A percentile compares a stretch with the other conserved stretches of the same genome.
phyloP scores from a whole-genome alignment of 2,888 invertebrate genomes.

The Drosophila cyrtoloma region DNA sequence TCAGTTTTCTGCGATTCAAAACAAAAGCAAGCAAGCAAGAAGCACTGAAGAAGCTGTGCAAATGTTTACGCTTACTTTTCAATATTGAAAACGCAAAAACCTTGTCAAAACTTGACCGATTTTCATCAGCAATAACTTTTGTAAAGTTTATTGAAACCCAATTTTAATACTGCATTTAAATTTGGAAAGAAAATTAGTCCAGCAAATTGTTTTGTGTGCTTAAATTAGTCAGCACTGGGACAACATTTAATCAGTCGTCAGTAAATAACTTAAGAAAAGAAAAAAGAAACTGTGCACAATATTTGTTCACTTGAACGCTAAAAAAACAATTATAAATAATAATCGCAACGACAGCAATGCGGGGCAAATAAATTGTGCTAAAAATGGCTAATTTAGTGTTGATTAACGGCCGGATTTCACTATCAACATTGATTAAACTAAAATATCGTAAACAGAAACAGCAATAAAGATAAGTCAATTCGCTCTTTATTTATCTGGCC shows the following conservation, averaged over 20 bases:
- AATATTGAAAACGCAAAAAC: not conserved
- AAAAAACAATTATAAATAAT: slow-evolving; percentile 38
- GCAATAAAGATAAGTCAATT: not conserved
- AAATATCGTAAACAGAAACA: not conserved
- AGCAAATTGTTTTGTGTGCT: slow-evolving; percentile 24
- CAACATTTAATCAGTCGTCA: slow-evolving; percentile 39
- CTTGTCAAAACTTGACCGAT: not conserved
- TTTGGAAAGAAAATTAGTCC: not conserved
- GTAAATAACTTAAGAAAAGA: slow-evolving; percentile 17
- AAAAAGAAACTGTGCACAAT: slow-evolving; percentile 29
- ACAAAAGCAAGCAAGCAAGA: not conserved
- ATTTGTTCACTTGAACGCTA: slow-evolving; percentile 42
- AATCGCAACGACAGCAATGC: slow-evolving; percentile 10
- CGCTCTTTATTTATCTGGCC: not conserved
- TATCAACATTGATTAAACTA: not conserved
- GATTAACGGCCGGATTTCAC: not conserved
- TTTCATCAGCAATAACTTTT: not conserved
- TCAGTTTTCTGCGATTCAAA: not conserved
- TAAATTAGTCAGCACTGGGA: slow-evolving; percentile 47
- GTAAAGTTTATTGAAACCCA: not conserved
- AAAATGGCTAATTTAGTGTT: too few species aligned
- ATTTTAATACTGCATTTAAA: not conserved
- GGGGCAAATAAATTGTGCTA: slow-evolving; percentile 9
- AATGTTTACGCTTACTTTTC: slow-evolving; percentile 5
- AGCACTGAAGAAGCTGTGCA: slow-evolving; percentile 11